phyloP scores from a whole-genome alignment of 53 echinoderm and acorn worm species.

The Luidia sarsii region DNA sequence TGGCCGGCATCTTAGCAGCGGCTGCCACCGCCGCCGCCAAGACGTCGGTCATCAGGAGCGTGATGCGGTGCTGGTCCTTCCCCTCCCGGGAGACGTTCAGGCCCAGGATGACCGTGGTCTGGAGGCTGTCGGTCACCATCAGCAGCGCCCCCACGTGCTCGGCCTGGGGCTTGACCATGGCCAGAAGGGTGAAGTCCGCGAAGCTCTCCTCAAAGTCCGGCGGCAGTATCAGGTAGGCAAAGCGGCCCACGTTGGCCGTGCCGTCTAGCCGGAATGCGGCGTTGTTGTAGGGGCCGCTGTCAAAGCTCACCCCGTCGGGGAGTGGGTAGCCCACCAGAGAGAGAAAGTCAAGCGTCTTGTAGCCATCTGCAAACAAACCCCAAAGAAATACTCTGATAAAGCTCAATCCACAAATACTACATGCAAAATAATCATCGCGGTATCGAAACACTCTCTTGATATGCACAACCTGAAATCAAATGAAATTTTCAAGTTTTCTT shows the following conservation, averaged over 20 bases:
- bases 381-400: no score
- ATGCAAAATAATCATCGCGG: no score
- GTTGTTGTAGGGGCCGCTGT: constrained; percentile 11
- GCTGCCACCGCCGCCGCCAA: constrained; percentile 32
- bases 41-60: constrained; percentile 69
- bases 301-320: constrained; percentile 76
- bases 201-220: constrained; percentile 60
- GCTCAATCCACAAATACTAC: no score
- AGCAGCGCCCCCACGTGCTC: constrained; percentile 81
- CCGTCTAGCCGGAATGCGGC: constrained; percentile 54
- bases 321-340: constrained; percentile 83
- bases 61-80: constrained; percentile 52
- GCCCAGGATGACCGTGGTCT: constrained; percentile 71
- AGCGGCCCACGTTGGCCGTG: constrained; percentile 76
- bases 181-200: constrained; percentile 84
- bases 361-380: neutral
- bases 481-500: no score
- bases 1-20: neutral
- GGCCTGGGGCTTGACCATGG: constrained; percentile 72
- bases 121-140: constrained; percentile 69
- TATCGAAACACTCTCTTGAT: no score
- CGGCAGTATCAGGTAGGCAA: constrained; percentile 75
- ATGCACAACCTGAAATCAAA: no score
- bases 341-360: constrained; percentile 45
- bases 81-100: constrained; percentile 70